Evolutionary conservation across 2,797 vertebrate species (phyloP), one percentile per base, ranked within the genome.

Genomic region (Phrynocephalus forsythii): DNA sequence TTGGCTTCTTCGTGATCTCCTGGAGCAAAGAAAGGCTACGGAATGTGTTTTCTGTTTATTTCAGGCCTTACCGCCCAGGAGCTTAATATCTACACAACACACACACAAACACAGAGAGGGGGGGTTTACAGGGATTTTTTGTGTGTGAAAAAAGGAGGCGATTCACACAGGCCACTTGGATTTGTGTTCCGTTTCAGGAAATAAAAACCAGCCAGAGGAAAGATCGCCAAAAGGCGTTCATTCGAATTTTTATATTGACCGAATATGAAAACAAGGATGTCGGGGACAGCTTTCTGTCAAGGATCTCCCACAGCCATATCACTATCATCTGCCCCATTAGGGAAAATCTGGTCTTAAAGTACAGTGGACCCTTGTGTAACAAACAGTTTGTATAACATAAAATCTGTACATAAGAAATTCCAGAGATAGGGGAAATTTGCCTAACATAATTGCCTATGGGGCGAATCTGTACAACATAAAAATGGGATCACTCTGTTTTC

Each of bases 1-100:
- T 71, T 50, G n/a, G 52, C 48, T 86, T 68, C 44, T 26, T 38
- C 22, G 16, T 67, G 48, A 72, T 79, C 30, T 71, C 30, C 79
- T 4, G 28, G 67, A 86, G 48, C 77, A 69, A 66, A 22, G 66
- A 56, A 38, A 56, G 60, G 78, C 15, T 52, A 10, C 30, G 9
- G 48, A 80, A 73, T 75, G 33, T 87, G 69, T 82, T 87, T 44
- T 76, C 86, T 87, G 71, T 82, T 87, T 87, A 87, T 87, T 75
- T 76, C 30, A 69, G 75, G 5, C 86, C 1, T 24, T 86, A 79
- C 67, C 3, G 11, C 56, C 67, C 6, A 71, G n/a, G 60, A 50
- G 15, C 79, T 26, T 33, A 82, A 87, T 82, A 67, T 52, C 44
- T 67, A 20, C 33, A 24, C 86, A 33, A 76, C 66, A 56, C 3